phyloP scores from a whole-genome alignment of 2,888 invertebrate species.

The Gryllus longicercus region DNA sequence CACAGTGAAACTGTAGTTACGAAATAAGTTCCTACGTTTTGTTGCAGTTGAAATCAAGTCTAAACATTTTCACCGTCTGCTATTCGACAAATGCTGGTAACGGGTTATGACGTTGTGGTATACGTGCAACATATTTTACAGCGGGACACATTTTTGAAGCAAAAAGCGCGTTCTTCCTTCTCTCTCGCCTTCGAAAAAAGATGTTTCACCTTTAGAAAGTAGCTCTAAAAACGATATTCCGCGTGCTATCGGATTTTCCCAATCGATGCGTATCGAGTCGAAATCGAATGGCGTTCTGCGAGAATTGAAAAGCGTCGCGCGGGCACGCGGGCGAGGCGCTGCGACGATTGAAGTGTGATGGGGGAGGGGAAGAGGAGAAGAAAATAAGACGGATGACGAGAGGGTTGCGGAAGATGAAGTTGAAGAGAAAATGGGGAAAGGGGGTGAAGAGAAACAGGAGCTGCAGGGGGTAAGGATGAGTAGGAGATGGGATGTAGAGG shows the following conservation, averaged over 20 bases:
- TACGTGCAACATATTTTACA: too few species aligned
- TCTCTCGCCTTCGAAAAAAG: not conserved
- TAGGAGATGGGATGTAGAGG: not conserved
- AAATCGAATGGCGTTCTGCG: conserved; percentile 6
- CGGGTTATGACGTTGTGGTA: too few species aligned
- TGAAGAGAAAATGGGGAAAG: not conserved
- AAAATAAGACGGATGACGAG: not conserved
- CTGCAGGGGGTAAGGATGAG: not conserved
- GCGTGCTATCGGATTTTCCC: not conserved
- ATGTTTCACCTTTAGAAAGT: not conserved
- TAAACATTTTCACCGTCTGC: too few species aligned
- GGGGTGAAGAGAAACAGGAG: not conserved
- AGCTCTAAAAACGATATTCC: not conserved
- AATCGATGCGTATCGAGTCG: conserved; percentile 6
- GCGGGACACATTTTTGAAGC: too few species aligned
- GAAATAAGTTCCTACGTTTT: too few species aligned
- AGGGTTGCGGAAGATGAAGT: not conserved
- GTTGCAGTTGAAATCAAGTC: too few species aligned
- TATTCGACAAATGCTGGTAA: too few species aligned
- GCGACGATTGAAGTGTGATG: not conserved
- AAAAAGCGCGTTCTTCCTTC: too few species aligned
- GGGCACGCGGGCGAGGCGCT: too few species aligned
- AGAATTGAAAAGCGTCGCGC: conserved; percentile 17
- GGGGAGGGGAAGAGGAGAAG: not conserved
- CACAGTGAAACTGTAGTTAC: too few species aligned